Evolutionary conservation across 2,888 invertebrate species (phyloP), one percentile per base, ranked within the genome.

Genomic region (Lymantria monacha): DNA sequence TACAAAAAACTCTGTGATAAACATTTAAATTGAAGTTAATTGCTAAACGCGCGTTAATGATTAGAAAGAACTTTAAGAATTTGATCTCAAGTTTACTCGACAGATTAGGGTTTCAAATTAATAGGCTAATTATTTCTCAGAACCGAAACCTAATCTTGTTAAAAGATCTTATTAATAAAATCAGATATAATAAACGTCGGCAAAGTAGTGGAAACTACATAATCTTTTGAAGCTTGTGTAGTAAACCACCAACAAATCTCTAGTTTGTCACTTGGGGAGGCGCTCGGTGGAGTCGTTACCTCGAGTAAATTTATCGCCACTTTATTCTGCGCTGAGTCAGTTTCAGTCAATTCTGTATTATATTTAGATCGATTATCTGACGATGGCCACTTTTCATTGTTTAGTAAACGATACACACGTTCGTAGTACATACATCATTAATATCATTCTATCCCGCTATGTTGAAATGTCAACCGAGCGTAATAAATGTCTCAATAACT

Each of bases 401-500:
- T 71, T 66, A 67, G 63, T 62, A 67, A 69, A 61, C 66, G 59
- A 59, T 65, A 70, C 66, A 66, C 55, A 55, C 66, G 58, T 64
- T 54, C 65, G 57, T 60, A 55, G 54, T 63, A 59, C 61, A 69
- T 57, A 63, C 69, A 56, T 69, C 68, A 67, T 72, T 66, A 66
- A 72, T 72, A 73, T 71, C 65, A 66, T 66, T 69, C 71, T 69
- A 63, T 67, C 67, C 61, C 65, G 67, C 65, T 65, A 65, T 66
- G 74, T 70, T 69, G 64, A 63, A 69, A 66, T 69, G 73, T 73
- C 76, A 74, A 69, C 69, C 51, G 66, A 59, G 63, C 66, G 71
- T 75, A 73, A 76, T 76, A 73, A 76, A 76, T 74, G 76, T 74
- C 75, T 75, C 74, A 69, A 75, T 76, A 76, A 76, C 62, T 76